Base-by-base conservation (phyloP, 2,797 vertebrate genomes). In the Bradypodion ventrale region DNA sequence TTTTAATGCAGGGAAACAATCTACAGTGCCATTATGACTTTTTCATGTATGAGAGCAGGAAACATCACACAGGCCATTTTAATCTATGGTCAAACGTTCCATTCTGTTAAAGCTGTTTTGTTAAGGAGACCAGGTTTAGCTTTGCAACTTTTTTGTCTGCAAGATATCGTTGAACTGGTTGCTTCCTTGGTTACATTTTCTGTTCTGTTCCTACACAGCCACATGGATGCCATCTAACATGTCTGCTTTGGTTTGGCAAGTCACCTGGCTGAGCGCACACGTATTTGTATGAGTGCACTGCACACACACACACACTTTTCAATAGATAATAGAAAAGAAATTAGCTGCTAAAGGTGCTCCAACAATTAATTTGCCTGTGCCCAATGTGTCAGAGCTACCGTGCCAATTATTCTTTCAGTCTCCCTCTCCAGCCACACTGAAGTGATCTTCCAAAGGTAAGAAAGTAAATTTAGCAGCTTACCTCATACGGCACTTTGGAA, bases 301-400 rank as follows among this genome's bases (percentile, higher is more conserved):
- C n/a, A n/a, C n/a, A n/a, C n/a, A n/a, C n/a, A n/a, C n/a, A n/a
- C n/a, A n/a, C n/a, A n/a, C n/a, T n/a, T n/a, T n/a, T n/a, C n/a
- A n/a, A n/a, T n/a, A n/a, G n/a, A n/a, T n/a, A n/a, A 44, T 40
- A 73, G 12, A 70, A 77, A 21, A 19, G 73, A n/a, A 79, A 85
- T 7, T 29, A 40, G 72, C 42, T 5, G 19, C 59, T 0, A 0
- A 60, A n/a, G 74, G 44, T 74, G 72, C 82, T 82, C 59, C 74
- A 86, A 4, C 37, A 78, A 77, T 84, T 81, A 69, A 84, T 83
- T 87, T 15, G 72, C 7, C n/a, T 78, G 81, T 77, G 60, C 40
- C 65, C 35, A 44, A 85, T 56, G 27, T 60, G 63, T 46, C 1
- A 0, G 12, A 62, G 56, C 0, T 0, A 75, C 0, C 0, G 81